Evolutionary conservation across 2,797 vertebrate genomes (phyloP).

Genomic region (Anguilla megastoma): DNA sequence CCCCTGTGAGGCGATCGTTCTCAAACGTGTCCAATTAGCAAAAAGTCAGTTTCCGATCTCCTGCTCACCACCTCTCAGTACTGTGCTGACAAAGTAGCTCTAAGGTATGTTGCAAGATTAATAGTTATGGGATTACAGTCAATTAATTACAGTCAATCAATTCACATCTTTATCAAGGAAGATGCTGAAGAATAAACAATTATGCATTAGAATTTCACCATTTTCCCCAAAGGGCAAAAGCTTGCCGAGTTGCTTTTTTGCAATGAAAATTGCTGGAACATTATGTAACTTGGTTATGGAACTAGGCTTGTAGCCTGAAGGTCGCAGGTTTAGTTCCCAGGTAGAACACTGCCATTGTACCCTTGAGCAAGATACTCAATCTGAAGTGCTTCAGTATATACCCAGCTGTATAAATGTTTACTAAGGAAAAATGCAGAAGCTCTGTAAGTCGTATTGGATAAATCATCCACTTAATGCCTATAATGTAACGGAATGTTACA

Average conservation of each 20-base stretch:
- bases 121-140: conserved; percentile 67
- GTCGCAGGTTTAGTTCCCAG: too few species aligned
- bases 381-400: too few species aligned
- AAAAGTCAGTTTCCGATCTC: conserved; percentile 70
- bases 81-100: conserved; percentile 66
- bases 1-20: conserved; percentile 65
- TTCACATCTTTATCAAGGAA: conserved; percentile 42
- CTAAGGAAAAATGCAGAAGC: too few species aligned
- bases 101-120: conserved; percentile 69
- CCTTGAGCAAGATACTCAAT: too few species aligned
- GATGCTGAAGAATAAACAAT: conserved; percentile 57
- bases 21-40: conserved; percentile 76
- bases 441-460: too few species aligned
- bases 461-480: background rate
- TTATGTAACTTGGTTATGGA: background rate
- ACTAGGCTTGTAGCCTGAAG: too few species aligned
- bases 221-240: conserved; percentile 42
- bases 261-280: conserved; percentile 13
- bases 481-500: background rate
- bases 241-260: conserved; percentile 23
- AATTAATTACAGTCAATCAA: conserved; percentile 46
- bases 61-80: conserved; percentile 47
- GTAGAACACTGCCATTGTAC: too few species aligned
- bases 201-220: conserved; percentile 57
- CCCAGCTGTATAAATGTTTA: too few species aligned